Evolutionary conservation across 2,113 vertebrate species (phyloP), one percentile per base, ranked within the genome.

Genomic region (Heteronetta atricapilla): DNA sequence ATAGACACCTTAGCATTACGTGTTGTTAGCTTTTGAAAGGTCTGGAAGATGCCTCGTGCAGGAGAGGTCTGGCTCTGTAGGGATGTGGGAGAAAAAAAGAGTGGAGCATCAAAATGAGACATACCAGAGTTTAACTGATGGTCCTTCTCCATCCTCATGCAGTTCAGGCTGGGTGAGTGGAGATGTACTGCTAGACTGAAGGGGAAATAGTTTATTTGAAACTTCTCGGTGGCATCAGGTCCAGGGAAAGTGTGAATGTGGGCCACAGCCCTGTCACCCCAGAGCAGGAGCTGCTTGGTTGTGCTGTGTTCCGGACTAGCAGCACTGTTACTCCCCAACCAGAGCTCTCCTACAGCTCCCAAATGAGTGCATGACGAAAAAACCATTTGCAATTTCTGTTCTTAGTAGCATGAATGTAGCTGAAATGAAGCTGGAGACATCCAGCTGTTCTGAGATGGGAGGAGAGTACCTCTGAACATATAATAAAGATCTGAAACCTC

Each of bases 391-490:
- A 21, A 13, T 86, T 44, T 88, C 93, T 46, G 1, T n/a, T 66
- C 29, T 93, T 63, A 48, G 46, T 52, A 25, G 48, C 26, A 36
- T 34, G 64, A 90, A 78, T 31, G 8, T 80, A 53, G 73, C 68
- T 75, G 88, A 93, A 93, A 73, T 81, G 69, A 87, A 82, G 75
- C 60, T 52, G 94, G 69, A 97, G 85, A 74, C 59, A 59, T 28
- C 12, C 40, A 88, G 58, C 25, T 84, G 58, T 40, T 96, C 59
- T 16, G 42, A 94, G 36, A 83, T 81, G 60, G 80, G 86, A 87
- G 13, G 23, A 17, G 89, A 75, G 67, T 68, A 74, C 9, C 38
- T 94, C 70, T 82, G 82, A 84, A 90, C 18, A 80, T 56, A 63
- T 76, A 95, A 77, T 53, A 79, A 82, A 94, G 73, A 87, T 59